phyloP scores from a whole-genome alignment of 2,113 vertebrate species.

The Aptenodytes patagonicus region DNA sequence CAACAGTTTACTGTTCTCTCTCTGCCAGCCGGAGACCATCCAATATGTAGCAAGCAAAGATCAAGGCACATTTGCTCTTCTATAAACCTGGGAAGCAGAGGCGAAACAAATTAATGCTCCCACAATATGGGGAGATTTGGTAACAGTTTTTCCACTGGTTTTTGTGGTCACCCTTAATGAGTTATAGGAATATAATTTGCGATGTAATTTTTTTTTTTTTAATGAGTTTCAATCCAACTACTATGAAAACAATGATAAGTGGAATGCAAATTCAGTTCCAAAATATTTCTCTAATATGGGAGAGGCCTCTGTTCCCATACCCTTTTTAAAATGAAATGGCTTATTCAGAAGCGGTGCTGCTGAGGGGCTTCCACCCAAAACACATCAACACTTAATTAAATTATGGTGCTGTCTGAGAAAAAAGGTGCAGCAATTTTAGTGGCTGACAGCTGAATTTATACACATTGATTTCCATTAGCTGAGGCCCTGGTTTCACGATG shows the following conservation, averaged over 20 bases:
- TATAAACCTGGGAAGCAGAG: not conserved
- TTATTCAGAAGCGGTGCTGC: slow-evolving; percentile 6
- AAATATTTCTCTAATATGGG: not conserved
- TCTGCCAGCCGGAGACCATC: not conserved
- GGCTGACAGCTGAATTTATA: not conserved
- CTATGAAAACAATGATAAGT: slow-evolving; percentile 9
- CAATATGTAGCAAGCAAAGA: not conserved
- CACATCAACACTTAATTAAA: slow-evolving; percentile 13
- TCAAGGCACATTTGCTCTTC: not conserved
- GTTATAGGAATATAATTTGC: not conserved
- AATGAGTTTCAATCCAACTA: not conserved
- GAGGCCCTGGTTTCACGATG: not conserved
- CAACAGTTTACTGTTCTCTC: not conserved
- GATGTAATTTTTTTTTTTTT: not conserved
- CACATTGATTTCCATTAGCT: not conserved
- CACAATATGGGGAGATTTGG: not conserved
- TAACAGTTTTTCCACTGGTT: not conserved
- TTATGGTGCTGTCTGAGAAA: not conserved
- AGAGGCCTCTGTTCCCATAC: not conserved
- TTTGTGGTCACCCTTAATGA: not conserved
- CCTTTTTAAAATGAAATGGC: not conserved
- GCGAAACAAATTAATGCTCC: not conserved
- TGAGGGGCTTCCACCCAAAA: slow-evolving; percentile 11
- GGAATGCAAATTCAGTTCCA: slow-evolving; percentile 2
- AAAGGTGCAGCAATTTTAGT: not conserved